Conservation (phyloP, 2,113 vertebrate species). For the Cygnus buccinator region DNA sequence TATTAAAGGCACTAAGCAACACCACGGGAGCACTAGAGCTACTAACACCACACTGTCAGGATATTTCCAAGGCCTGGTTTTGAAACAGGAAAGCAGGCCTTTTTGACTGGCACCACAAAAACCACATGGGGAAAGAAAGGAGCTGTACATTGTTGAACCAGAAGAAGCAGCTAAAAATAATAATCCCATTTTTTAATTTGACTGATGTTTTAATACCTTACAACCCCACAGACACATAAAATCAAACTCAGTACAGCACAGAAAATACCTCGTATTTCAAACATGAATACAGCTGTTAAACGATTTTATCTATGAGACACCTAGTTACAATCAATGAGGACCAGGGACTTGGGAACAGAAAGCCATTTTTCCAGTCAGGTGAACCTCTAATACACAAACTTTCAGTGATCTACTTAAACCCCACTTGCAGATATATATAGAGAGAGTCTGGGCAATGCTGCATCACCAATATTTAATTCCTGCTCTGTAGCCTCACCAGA, state of each 20-base stretch:
- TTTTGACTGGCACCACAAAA: background rate
- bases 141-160: background rate
- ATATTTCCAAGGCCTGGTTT: background rate
- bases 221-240: background rate
- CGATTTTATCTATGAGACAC: background rate
- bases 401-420: background rate
- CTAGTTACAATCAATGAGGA: background rate
- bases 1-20: background rate
- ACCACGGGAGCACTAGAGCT: background rate
- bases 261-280: background rate
- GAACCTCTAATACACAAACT: background rate
- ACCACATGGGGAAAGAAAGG: background rate
- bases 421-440: background rate
- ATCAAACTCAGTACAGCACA: background rate
- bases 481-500: background rate
- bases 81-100: background rate
- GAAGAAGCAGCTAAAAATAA: background rate
- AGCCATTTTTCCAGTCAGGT: background rate
- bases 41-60: background rate
- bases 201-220: background rate
- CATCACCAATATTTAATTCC: background rate
- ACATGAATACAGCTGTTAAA: background rate
- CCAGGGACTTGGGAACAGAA: background rate
- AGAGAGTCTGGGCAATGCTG: background rate
- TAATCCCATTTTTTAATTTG: background rate